A percentile compares a stretch with the other conserved stretches of the same genome.
Evolutionary conservation across 2,113 vertebrate genomes (phyloP).

Genomic region (Actinemys pallida): DNA sequence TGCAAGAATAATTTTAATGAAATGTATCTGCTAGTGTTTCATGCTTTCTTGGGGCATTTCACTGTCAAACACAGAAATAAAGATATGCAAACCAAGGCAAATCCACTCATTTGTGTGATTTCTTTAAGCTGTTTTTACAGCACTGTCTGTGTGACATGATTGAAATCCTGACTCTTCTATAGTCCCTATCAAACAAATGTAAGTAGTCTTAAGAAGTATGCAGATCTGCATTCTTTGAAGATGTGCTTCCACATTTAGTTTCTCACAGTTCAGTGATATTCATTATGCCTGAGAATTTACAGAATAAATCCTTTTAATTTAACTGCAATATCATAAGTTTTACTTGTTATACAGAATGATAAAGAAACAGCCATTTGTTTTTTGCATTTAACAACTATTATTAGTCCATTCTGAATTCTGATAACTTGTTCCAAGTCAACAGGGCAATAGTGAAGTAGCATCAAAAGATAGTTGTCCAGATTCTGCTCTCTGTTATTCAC

Average conservation of each 20-base stretch:
- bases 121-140: neutral
- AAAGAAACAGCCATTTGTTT: neutral
- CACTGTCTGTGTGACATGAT: neutral
- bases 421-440: neutral
- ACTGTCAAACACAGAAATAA: neutral
- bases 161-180: neutral
- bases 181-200: neutral
- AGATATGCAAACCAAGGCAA: conserved; percentile 2
- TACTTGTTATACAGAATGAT: neutral
- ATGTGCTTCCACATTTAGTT: neutral
- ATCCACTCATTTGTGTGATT: neutral
- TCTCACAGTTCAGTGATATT: neutral
- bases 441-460: neutral
- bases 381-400: neutral
- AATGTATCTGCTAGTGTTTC: neutral
- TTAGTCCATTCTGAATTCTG: neutral
- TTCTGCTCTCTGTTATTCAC: neutral
- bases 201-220: neutral
- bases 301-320: neutral
- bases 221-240: neutral
- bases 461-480: neutral
- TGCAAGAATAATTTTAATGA: neutral
- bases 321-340: neutral
- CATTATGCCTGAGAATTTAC: neutral
- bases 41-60: neutral